Conservation (phyloP, 2,888 invertebrate genomes). For the Eubasilissa splendida region DNA sequence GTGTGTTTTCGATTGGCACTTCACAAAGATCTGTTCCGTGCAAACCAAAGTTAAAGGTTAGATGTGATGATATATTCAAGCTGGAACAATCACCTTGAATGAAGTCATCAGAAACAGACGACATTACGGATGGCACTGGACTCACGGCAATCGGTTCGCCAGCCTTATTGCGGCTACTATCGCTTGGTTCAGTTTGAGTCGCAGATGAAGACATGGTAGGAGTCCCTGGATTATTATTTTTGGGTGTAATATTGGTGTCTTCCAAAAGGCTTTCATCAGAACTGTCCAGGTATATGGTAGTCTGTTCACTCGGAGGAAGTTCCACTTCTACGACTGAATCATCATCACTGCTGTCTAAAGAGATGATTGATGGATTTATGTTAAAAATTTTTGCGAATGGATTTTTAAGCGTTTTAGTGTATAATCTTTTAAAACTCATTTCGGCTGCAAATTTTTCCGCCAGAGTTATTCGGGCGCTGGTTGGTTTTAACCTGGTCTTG, state of each 20-base stretch:
- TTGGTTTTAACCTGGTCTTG: too few relatives aligned
- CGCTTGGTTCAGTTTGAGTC: conserved; percentile 25
- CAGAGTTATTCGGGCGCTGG: too few relatives aligned
- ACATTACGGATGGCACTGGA: conserved; percentile 70
- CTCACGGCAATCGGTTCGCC: conserved; percentile 61
- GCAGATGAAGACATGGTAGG: conserved; percentile 7
- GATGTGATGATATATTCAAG: conserved; percentile 67
- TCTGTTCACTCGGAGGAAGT: conserved; percentile 67
- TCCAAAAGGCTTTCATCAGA: conserved; percentile 65
- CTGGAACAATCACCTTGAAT: conserved; percentile 70
- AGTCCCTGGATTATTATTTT: neutral
- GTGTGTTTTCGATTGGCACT: conserved; percentile 57
- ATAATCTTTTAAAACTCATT: conserved; percentile 20
- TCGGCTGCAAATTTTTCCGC: conserved; percentile 12
- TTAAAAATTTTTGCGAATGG: neutral
- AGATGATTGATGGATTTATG: conserved; percentile 3
- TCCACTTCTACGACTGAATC: conserved; percentile 68
- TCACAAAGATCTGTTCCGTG: conserved; percentile 69
- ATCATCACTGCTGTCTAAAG: conserved; percentile 65
- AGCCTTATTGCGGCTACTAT: neutral
- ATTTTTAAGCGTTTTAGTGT: conserved; percentile 23
- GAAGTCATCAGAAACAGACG: conserved; percentile 71
- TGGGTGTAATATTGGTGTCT: neutral
- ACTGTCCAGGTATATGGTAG: conserved; percentile 68
- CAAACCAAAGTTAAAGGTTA: conserved; percentile 68